Percentiles rank a stretch among this genome's conserved stretches.
Conservation (phyloP, 1,140 invertebrate species). For the Euura lappo region DNA sequence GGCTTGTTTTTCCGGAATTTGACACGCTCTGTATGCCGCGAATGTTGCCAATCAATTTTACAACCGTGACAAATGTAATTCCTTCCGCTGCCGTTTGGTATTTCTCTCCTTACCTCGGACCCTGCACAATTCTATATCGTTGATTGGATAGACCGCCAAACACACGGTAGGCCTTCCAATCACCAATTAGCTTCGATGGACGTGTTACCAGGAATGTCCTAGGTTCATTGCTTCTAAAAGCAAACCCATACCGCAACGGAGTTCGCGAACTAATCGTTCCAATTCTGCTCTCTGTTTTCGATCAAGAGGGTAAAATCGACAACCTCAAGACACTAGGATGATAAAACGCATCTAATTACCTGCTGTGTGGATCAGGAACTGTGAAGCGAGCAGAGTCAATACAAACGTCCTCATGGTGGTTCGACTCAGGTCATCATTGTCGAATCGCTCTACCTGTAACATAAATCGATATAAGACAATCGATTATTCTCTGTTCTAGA, state of each 20-base stretch:
- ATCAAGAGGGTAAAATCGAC: too few relatives aligned
- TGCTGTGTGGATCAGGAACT: background rate
- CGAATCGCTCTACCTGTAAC: background rate
- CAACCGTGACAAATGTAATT: too few relatives aligned
- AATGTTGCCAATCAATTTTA: too few relatives aligned
- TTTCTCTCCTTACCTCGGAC: too few relatives aligned
- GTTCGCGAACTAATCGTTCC: too few relatives aligned
- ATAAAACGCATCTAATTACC: background rate
- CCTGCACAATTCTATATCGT: background rate
- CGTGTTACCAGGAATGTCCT: background rate
- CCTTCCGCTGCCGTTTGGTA: too few relatives aligned
- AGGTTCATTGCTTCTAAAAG: background rate
- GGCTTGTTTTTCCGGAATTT: too few relatives aligned
- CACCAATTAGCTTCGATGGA: background rate
- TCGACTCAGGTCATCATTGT: background rate
- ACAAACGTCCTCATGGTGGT: background rate
- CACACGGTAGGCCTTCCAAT: background rate
- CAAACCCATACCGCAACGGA: too few relatives aligned
- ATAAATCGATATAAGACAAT: background rate
- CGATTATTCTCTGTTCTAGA: background rate
- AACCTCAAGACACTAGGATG: too few relatives aligned
- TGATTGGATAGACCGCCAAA: background rate
- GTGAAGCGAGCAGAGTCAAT: background rate
- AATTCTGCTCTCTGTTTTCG: too few relatives aligned
- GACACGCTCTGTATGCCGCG: too few relatives aligned